Base-by-base conservation (phyloP, 2,797 vertebrate genomes). In the Anableps anableps region DNA sequence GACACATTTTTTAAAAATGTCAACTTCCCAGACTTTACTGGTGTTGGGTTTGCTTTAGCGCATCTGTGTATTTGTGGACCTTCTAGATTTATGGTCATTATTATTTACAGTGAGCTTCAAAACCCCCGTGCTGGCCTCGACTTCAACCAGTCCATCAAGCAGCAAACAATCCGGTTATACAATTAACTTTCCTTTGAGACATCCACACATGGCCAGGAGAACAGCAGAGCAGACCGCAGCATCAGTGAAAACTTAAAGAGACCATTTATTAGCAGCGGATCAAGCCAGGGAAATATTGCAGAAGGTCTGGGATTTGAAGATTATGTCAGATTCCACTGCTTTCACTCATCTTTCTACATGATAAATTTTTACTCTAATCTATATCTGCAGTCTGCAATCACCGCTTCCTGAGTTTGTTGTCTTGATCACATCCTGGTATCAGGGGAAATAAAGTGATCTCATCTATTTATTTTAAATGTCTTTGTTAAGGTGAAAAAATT, bases 401-500 rank as follows among this genome's bases (percentile, higher is more conserved):
- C 36, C 5, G 50, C 31, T 79, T 79, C 55, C 66, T 80, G 41
- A 72, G 79, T 36, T 77, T 55, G 34, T 85, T 76, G 41, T 83
- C 34, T 80, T 31, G 3, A 58, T 79, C 77, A n/a, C 76, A 50
- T 83, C 76, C 60, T 77, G 84, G 7, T 71, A 66, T 38, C 29
- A 17, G 36, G 6, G 53, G 2, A 21, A 75, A 51, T 51, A 23
- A 53, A 60, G 17, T 51, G 55, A 58, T 51, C 11, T 5, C 36
- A 48, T 85, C n/a, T 70, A 16, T 31, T 16, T 72, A 58, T 38
- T 64, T 31, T 53, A 26, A 23, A 0, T 7, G 4, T 36, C 9
- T 31, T 38, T 85, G n/a, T 50, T 14, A 19, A 94, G 93, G 93
- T 95, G 74, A 70, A 78, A 14, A 88, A 91, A 29, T 92, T 96